phyloP scores from a whole-genome alignment of 2,888 invertebrate species.

The Lithosia quadra region DNA sequence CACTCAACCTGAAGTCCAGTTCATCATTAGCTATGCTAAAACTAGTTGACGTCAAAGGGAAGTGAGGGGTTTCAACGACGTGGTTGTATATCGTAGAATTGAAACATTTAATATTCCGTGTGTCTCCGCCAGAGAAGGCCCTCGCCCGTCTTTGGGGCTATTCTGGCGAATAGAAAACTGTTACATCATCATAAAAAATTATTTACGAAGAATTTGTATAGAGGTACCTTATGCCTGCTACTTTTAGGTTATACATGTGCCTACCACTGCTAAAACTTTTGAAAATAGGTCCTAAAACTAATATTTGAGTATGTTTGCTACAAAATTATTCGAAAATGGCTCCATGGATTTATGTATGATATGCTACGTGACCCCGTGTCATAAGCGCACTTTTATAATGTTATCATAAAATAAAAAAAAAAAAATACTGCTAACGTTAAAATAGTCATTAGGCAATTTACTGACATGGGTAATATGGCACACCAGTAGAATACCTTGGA shows the following conservation, averaged over 20 bases:
- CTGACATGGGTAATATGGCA: too few species aligned
- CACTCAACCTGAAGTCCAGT: constrained; percentile 32
- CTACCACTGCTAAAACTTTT: too few species aligned
- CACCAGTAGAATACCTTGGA: too few species aligned
- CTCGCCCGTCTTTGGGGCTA: constrained; percentile 44
- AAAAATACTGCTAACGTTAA: too few species aligned
- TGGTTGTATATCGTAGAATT: constrained; percentile 72
- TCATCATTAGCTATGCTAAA: constrained; percentile 46
- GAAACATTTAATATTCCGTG: constrained; percentile 83
- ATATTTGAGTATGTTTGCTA: too few species aligned
- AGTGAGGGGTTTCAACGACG: constrained; percentile 35
- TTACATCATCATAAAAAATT: neutral
- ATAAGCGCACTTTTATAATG: too few species aligned
- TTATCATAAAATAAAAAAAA: too few species aligned
- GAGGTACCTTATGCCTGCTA: neutral
- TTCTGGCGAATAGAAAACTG: constrained; percentile 28
- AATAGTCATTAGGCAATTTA: too few species aligned
- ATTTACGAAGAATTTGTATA: neutral
- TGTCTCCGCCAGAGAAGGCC: constrained; percentile 56
- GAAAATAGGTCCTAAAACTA: neutral
- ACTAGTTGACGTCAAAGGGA: constrained; percentile 49
- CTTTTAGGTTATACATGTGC: neutral
- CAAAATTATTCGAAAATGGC: too few species aligned
- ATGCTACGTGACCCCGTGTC: too few species aligned
- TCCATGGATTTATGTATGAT: too few species aligned